Evolutionary conservation across 2,888 invertebrate species (phyloP).

Genomic region (Tetragnatha montana): DNA sequence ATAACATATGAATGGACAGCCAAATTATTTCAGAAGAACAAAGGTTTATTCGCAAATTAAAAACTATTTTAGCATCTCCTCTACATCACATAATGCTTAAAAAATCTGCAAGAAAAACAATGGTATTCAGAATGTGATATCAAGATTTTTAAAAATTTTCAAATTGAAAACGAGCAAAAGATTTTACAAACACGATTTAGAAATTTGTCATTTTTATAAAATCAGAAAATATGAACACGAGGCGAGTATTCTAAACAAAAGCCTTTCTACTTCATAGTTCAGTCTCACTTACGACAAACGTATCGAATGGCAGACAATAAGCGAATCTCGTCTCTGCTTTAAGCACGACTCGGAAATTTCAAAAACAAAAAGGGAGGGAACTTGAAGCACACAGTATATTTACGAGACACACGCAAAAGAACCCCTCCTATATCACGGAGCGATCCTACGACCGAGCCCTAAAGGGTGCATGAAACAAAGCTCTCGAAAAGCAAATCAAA

Average conservation of each 20-base stretch:
- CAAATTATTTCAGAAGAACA: too few species aligned
- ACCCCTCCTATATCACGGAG: neutral
- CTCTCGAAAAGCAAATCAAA: neutral
- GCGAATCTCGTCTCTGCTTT: conserved; percentile 16
- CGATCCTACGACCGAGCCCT: conserved; percentile 23
- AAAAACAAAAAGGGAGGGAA: conserved; percentile 14
- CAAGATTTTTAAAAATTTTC: too few species aligned
- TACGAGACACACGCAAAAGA: conserved; percentile 23
- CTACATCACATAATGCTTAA: too few species aligned
- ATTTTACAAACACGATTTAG: too few species aligned
- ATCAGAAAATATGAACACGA: neutral
- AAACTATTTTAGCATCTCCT: too few species aligned
- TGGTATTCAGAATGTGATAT: too few species aligned
- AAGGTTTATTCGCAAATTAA: too few species aligned
- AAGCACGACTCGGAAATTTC: neutral
- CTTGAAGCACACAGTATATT: conserved; percentile 38
- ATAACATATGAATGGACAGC: too few species aligned
- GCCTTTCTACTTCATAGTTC: neutral
- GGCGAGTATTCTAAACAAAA: neutral
- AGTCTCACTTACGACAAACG: neutral
- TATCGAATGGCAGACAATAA: conserved; percentile 14
- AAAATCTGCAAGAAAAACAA: too few species aligned
- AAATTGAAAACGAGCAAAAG: too few species aligned
- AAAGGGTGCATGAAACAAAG: neutral
- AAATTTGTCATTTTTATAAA: too few species aligned